Percentiles rank a stretch among this genome's conserved stretches.
phyloP scores from a whole-genome alignment of 2,797 vertebrate species.

The Pseudopleuronectes americanus region DNA sequence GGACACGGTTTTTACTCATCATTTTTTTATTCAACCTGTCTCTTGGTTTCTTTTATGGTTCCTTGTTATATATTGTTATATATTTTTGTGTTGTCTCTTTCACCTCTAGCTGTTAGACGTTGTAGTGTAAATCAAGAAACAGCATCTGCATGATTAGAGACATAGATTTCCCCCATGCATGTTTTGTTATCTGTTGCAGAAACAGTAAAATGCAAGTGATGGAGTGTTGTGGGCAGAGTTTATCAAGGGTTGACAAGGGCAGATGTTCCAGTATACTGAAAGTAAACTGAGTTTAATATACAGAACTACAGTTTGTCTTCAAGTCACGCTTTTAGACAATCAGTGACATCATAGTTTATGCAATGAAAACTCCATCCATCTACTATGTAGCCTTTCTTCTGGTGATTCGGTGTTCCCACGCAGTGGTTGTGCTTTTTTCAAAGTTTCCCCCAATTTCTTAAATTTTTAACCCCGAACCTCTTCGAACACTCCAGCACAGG shows the following conservation, averaged over 20 bases:
- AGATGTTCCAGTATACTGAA: conserved; percentile 34
- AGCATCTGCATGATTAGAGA: conserved; percentile 65
- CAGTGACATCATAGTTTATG: conserved; percentile 64
- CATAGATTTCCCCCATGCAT: conserved; percentile 43
- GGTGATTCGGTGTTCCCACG: conserved; percentile 54
- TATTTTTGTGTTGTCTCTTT: conserved; percentile 64
- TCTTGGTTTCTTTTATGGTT: conserved; percentile 56
- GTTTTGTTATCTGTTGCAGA: conserved; percentile 50
- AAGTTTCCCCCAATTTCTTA: conserved; percentile 22
- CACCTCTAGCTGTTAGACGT: conserved; percentile 43
- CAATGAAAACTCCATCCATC: conserved; percentile 47
- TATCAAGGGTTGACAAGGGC: conserved; percentile 7
- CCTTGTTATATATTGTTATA: conserved; percentile 52
- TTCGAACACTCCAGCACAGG: conserved; percentile 56
- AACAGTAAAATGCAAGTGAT: conserved; percentile 27
- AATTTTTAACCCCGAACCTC: conserved; percentile 33
- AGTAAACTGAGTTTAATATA: conserved; percentile 23
- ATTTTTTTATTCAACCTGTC: conserved; percentile 52
- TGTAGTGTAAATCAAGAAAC: conserved; percentile 39
- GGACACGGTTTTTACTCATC: conserved; percentile 70
- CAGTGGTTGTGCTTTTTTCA: conserved; percentile 39
- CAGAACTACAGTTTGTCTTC: conserved; percentile 39
- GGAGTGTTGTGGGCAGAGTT: conserved; percentile 7
- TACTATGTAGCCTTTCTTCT: conserved; percentile 58
- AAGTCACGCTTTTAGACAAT: conserved; percentile 64